phyloP scores from a whole-genome alignment of 2,113 vertebrate species.

The Clarias gariepinus region DNA sequence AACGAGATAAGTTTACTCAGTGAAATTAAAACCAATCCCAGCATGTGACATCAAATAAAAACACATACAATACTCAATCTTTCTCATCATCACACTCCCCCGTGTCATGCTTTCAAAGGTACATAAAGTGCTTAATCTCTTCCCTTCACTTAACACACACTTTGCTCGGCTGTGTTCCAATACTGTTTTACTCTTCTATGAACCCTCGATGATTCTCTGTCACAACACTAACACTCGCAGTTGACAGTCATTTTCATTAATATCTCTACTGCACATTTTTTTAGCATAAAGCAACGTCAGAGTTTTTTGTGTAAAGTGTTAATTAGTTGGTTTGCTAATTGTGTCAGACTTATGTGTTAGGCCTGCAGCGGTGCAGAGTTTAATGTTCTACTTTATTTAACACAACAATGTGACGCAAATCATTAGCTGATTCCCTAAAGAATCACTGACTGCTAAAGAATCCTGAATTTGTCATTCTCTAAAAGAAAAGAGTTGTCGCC shows the following conservation, averaged over 20 bases:
- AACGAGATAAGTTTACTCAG: neutral
- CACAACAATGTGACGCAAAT: neutral
- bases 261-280: neutral
- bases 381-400: neutral
- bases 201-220: neutral
- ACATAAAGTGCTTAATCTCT: slow-evolving; percentile 47
- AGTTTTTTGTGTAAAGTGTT: too few relatives aligned
- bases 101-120: neutral
- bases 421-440: neutral
- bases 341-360: neutral
- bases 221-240: neutral
- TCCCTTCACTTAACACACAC: neutral
- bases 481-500: neutral
- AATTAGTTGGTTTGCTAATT: neutral
- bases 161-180: slow-evolving; percentile 21
- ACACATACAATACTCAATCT: neutral
- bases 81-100: neutral
- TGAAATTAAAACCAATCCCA: slow-evolving; percentile 8
- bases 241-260: neutral
- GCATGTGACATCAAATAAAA: neutral
- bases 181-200: neutral
- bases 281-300: neutral
- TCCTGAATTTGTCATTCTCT: neutral
- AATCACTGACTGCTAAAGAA: neutral
- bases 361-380: neutral